Percentiles rank a stretch among this genome's conserved stretches.
Conservation (phyloP, 2,797 vertebrate genomes). For the Taenioides sp. region DNA sequence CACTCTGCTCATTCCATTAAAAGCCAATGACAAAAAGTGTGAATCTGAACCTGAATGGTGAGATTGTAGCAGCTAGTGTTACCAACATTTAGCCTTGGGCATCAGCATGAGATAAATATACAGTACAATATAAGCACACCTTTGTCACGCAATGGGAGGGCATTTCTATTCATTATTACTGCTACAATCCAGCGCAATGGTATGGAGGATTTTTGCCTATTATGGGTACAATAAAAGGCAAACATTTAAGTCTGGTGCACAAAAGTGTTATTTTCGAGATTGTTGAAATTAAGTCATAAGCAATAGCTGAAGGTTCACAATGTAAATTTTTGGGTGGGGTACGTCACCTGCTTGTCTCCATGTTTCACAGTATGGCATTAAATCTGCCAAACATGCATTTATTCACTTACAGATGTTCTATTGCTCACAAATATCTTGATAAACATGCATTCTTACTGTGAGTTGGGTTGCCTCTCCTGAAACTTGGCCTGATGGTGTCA, state of each 20-base stretch:
- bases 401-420: too few species aligned
- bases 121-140: slow-evolving; percentile 48
- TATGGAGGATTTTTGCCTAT: background rate
- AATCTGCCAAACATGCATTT: too few species aligned
- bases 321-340: too few species aligned
- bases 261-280: background rate
- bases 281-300: background rate
- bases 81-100: slow-evolving; percentile 54
- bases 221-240: background rate
- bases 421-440: too few species aligned
- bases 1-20: slow-evolving; percentile 15
- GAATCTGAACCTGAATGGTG: slow-evolving; percentile 64
- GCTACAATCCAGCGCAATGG: slow-evolving; percentile 17
- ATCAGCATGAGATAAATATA: slow-evolving; percentile 58
- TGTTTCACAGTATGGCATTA: too few species aligned
- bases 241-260: background rate
- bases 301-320: too few species aligned
- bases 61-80: slow-evolving; percentile 63
- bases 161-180: slow-evolving; percentile 31
- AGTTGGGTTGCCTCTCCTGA: too few species aligned
- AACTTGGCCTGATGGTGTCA: too few species aligned
- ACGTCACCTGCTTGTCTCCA: too few species aligned
- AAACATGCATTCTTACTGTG: too few species aligned
- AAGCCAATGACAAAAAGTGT: slow-evolving; percentile 32
- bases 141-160: slow-evolving; percentile 66